Percentiles rank a stretch among this genome's conserved stretches.
phyloP scores from a whole-genome alignment of 30 jellyfish, hydroid and myxozoan genomes.

The Aurelia aurita region DNA sequence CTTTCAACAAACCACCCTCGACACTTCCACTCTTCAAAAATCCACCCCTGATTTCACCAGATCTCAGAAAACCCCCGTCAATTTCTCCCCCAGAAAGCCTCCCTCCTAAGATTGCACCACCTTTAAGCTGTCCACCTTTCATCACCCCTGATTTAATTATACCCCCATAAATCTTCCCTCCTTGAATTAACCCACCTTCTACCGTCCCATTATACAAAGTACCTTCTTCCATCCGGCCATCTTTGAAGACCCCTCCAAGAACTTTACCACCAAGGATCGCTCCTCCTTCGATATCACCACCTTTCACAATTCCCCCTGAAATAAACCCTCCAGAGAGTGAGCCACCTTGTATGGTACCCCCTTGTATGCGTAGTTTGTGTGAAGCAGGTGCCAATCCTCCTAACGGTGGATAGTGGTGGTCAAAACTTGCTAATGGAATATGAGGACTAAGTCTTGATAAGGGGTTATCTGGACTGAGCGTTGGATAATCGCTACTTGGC shows the following conservation, averaged over 20 bases:
- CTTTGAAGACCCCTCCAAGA: slow-evolving; percentile 74
- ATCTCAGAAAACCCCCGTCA: slow-evolving; percentile 91
- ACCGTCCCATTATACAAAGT: slow-evolving; percentile 72
- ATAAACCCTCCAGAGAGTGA: slow-evolving; percentile 84
- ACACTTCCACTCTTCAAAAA: slow-evolving; percentile 82
- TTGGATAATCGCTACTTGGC: not conserved
- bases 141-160: slow-evolving; percentile 74
- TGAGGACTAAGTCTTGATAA: no score
- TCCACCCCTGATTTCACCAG: slow-evolving; percentile 94
- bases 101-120: slow-evolving; percentile 93
- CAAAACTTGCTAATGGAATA: not conserved
- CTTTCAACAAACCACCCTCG: slow-evolving; percentile 93
- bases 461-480: not conserved
- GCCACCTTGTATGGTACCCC: slow-evolving; percentile 88
- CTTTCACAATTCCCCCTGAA: slow-evolving; percentile 85
- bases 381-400: not conserved
- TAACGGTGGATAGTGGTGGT: not conserved
- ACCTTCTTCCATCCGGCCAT: slow-evolving; percentile 92
- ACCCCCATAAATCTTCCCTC: slow-evolving; percentile 92
- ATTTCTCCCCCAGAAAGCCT: slow-evolving; percentile 80
- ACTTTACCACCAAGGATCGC: slow-evolving; percentile 76
- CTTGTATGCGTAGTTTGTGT: slow-evolving; percentile 60
- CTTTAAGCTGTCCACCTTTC: slow-evolving; percentile 88
- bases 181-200: slow-evolving; percentile 85
- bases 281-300: slow-evolving; percentile 97